phyloP scores from a whole-genome alignment of 2,113 vertebrate genomes.

The Varanus salvator region DNA sequence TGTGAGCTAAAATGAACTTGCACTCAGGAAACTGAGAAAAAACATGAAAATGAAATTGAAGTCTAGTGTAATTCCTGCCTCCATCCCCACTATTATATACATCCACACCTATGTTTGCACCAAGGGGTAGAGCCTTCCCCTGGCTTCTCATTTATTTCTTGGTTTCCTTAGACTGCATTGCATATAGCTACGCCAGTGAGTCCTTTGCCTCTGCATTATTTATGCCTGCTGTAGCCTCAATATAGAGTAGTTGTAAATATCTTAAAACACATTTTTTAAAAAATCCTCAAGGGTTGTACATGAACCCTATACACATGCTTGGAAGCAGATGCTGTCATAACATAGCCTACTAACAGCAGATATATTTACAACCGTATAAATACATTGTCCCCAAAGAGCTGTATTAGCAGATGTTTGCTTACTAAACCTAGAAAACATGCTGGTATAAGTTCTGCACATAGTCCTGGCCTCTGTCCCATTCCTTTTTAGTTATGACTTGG shows the following conservation, averaged over 20 bases:
- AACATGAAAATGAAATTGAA: not conserved
- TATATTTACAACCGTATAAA: constrained; percentile 11
- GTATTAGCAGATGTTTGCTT: constrained; percentile 1
- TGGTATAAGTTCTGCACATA: not conserved
- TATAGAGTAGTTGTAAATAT: not conserved
- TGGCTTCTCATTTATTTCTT: not conserved
- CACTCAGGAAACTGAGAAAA: not conserved
- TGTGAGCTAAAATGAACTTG: too few relatives aligned
- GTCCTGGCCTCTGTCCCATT: not conserved
- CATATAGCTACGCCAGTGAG: not conserved
- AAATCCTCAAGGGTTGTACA: not conserved
- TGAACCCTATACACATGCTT: not conserved
- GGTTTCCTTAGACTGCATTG: not conserved
- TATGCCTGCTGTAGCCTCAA: not conserved
- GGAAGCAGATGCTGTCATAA: constrained; percentile 1
- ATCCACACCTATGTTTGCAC: not conserved
- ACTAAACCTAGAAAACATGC: not conserved
- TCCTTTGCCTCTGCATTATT: not conserved
- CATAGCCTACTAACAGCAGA: not conserved
- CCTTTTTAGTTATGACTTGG: not conserved
- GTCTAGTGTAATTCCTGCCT: not conserved
- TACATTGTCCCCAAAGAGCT: not conserved
- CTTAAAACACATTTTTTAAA: not conserved
- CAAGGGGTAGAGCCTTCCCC: not conserved
- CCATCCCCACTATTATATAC: not conserved